These are phyloP conservation scores for Hipparchia semele DNA, from an alignment of 2,888 invertebrate species.

Conservation along the genomic window DNA sequence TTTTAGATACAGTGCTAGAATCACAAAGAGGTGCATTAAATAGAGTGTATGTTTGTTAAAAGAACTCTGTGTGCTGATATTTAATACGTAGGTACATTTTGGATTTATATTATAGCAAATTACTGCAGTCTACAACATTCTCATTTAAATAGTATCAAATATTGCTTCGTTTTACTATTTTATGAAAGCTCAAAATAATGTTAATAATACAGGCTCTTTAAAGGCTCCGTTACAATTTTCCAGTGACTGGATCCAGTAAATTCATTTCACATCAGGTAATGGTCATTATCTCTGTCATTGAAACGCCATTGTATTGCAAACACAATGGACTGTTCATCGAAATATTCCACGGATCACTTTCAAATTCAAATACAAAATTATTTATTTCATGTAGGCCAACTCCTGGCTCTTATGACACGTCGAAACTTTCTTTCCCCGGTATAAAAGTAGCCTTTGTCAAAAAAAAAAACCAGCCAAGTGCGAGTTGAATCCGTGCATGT, in stretches of 20 bases:
- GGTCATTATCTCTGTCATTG: no score
- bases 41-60: neutral
- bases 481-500: no score
- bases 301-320: no score
- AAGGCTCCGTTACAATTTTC: neutral
- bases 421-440: no score
- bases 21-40: neutral
- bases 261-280: neutral
- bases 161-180: neutral
- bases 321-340: no score
- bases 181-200: neutral
- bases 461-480: no score
- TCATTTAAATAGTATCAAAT: neutral
- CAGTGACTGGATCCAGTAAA: neutral
- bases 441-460: no score
- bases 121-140: conserved; percentile 6
- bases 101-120: neutral
- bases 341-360: no score
- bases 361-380: no score
- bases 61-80: neutral
- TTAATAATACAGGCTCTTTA: neutral
- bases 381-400: no score
- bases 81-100: neutral
- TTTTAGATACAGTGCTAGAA: neutral
- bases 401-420: no score